Evolutionary conservation across 2,797 vertebrate species (phyloP).

Genomic region (Notolabrus celidotus): DNA sequence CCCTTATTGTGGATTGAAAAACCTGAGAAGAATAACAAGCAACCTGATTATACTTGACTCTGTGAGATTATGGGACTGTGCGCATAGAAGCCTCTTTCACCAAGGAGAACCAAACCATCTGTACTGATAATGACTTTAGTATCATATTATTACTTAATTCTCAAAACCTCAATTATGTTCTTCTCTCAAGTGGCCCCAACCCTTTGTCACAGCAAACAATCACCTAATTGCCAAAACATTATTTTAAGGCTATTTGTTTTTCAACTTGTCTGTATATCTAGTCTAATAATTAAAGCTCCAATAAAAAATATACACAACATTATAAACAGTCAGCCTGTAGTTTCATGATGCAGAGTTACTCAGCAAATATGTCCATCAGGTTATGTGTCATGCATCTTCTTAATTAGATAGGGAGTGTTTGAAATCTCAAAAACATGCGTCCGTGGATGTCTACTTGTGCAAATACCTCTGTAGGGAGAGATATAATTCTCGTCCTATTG

Average conservation of each 20-base stretch:
- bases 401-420: conserved; percentile 45
- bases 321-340: background rate
- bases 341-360: background rate
- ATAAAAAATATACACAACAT: background rate
- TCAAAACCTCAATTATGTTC: no score
- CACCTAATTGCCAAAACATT: no score
- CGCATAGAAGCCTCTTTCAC: no score
- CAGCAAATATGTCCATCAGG: conserved; percentile 12
- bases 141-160: no score
- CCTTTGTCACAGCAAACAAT: no score
- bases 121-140: no score
- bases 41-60: no score
- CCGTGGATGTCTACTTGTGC: conserved; percentile 1
- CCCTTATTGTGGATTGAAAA: no score
- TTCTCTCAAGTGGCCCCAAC: no score
- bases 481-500: conserved; percentile 40
- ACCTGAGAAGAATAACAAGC: no score
- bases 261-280: background rate
- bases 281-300: background rate
- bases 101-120: no score
- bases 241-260: background rate
- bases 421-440: conserved; percentile 8
- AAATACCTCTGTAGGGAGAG: conserved; percentile 23
- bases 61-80: no score
- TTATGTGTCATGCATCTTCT: conserved; percentile 7